These are phyloP conservation scores for Limonius californicus DNA, from an alignment of 1,140 invertebrate genomes.

Conservation along the genomic window DNA sequence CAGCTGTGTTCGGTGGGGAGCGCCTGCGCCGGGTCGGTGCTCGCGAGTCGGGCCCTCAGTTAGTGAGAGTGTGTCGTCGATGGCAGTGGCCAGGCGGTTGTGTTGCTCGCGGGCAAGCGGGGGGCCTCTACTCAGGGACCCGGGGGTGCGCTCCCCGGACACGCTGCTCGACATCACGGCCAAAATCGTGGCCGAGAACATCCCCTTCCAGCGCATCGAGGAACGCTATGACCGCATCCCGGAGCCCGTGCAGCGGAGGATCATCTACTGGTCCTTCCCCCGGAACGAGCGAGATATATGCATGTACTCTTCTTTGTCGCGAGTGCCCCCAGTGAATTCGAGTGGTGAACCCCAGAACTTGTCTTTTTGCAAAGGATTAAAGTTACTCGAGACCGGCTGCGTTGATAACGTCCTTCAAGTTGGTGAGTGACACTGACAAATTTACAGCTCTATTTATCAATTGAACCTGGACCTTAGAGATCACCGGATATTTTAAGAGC, in stretches of 20 bases:
- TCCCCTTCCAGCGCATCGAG: conserved; percentile 83
- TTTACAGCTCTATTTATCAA: no score
- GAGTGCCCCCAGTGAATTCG: conserved; percentile 51
- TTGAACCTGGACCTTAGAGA: no score
- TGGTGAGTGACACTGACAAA: conserved; percentile 58
- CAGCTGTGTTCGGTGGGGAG: conserved; percentile 36
- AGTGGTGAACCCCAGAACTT: conserved; percentile 68
- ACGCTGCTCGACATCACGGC: conserved; percentile 77
- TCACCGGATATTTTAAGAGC: no score
- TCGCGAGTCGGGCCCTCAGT: conserved; percentile 26
- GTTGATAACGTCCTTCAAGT: conserved; percentile 84
- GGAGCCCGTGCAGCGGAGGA: conserved; percentile 79
- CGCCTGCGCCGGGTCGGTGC: conserved; percentile 24
- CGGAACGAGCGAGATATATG: conserved; percentile 81
- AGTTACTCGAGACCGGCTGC: conserved; percentile 72
- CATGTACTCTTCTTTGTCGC: conserved; percentile 81
- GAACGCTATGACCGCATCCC: conserved; percentile 82
- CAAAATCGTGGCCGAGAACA: conserved; percentile 76
- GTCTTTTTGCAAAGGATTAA: conserved; percentile 80
- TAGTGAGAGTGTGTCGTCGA: conserved; percentile 41
- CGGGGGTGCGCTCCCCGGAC: conserved; percentile 53
- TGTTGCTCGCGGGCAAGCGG: conserved; percentile 46
- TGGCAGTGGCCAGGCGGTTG: conserved; percentile 45
- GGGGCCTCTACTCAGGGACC: conserved; percentile 48
- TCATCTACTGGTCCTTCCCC: conserved; percentile 87